Evolutionary conservation across 2,797 vertebrate species (phyloP).

Genomic region (Oreochromis mossambicus): DNA sequence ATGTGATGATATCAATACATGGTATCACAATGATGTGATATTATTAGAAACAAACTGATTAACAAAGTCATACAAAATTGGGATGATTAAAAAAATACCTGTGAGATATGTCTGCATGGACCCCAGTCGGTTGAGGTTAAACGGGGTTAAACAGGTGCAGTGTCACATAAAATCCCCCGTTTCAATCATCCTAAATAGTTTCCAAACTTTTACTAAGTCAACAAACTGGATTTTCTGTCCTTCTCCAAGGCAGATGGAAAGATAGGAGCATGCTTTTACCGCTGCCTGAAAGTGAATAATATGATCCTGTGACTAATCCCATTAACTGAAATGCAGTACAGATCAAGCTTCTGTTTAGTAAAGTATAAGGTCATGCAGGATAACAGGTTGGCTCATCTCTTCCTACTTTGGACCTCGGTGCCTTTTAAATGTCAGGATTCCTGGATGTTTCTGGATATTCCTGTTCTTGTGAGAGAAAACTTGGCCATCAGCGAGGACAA

Average conservation of each 20-base stretch:
- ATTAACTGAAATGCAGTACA: background rate
- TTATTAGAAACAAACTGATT: background rate
- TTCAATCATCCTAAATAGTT: background rate
- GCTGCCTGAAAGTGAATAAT: conserved; percentile 4
- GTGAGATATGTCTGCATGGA: background rate
- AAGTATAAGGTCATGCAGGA: conserved; percentile 12
- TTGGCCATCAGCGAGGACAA: conserved; percentile 4
- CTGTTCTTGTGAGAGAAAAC: conserved; percentile 25
- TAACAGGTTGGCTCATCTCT: conserved; percentile 8
- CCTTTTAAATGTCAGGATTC: conserved; percentile 16
- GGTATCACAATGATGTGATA: background rate
- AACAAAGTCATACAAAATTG: background rate
- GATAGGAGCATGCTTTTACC: background rate
- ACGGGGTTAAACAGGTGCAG: background rate
- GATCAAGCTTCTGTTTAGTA: background rate
- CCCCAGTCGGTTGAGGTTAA: background rate
- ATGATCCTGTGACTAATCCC: background rate
- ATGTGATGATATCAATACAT: background rate
- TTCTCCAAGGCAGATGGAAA: background rate
- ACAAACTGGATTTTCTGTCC: background rate
- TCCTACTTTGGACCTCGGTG: background rate
- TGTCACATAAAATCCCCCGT: background rate
- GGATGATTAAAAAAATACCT: background rate
- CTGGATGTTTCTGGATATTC: conserved; percentile 17
- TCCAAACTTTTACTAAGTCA: background rate